Evolutionary conservation across 1,140 invertebrate genomes (phyloP), one percentile per base, ranked within the genome.

Genomic region (Oreohelix idahoensis): DNA sequence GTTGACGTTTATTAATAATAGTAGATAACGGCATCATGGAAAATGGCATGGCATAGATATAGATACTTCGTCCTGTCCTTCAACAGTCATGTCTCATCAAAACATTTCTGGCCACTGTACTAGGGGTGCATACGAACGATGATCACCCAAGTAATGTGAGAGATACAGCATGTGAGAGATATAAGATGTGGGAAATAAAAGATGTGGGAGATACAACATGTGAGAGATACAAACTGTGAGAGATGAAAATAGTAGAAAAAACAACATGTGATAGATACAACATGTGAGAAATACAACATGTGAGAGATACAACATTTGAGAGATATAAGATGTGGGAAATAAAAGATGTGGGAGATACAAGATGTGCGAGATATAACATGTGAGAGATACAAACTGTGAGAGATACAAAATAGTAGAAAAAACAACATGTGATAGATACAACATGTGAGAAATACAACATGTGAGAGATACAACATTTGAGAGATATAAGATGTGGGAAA

Each of bases 401-500:
- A 66, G 63, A 66, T 26, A 66, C 63, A 66, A 32, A 23, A 66
- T 26, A 23, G n/a, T n/a, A n/a, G n/a, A n/a, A n/a, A n/a, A n/a
- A n/a, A n/a, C n/a, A n/a, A n/a, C n/a, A n/a, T n/a, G n/a, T n/a
- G 63, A 66, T 5, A 66, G 63, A 66, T 32, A 66, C 26, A 66
- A 66, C 5, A 66, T 66, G 63, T 66, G 63, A 66, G 63, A 66
- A 15, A 45, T 45, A 45, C 42, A 45, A 10, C 26, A 66, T 5
- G 23, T 66, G 63, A 66, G 63, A 66, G 63, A 66, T 32, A 66
- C 26, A 66, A 66, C 5, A 66, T 66, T 5, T 66, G 63, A 66
- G 63, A 66, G 63, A 66, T 32, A 66, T 8, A 66, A 66, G 63
- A 66, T 66, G 63, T 66, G 63, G 20, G 63, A 66, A 20, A 66